phyloP scores from a whole-genome alignment of 2,888 invertebrate genomes.

The Lithosia quadra region DNA sequence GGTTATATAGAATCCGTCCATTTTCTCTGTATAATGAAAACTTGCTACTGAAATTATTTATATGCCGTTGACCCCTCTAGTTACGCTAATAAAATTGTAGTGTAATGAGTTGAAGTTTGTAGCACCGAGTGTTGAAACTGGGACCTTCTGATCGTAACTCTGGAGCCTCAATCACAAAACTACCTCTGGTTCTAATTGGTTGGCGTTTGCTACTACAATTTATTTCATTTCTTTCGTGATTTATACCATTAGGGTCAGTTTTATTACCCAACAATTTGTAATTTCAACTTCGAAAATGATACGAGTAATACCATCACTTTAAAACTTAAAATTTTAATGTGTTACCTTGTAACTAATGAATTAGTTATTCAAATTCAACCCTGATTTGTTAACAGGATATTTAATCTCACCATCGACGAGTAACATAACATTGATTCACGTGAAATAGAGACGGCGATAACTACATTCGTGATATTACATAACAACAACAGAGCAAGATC shows the following conservation, averaged over 20 bases:
- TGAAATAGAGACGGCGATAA: background rate
- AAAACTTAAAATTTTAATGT: background rate
- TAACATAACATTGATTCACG: background rate
- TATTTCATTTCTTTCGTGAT: too few relatives aligned
- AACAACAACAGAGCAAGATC: slow-evolving; percentile 4
- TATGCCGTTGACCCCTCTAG: too few relatives aligned
- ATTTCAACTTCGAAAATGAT: too few relatives aligned
- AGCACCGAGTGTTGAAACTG: too few relatives aligned
- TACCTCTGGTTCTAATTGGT: background rate
- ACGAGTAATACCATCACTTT: background rate
- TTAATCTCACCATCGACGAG: background rate
- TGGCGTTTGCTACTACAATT: too few relatives aligned
- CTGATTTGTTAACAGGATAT: background rate
- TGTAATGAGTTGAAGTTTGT: too few relatives aligned
- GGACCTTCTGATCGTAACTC: too few relatives aligned
- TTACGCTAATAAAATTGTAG: too few relatives aligned
- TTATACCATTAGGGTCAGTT: too few relatives aligned
- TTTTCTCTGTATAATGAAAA: too few relatives aligned
- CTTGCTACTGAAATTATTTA: too few relatives aligned
- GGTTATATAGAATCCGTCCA: background rate
- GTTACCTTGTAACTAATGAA: background rate
- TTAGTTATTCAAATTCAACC: background rate
- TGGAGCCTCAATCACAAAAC: background rate
- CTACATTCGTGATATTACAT: background rate
- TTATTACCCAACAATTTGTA: too few relatives aligned